Base-by-base conservation (phyloP, 2,797 vertebrate species). In the Myripristis murdjan region DNA sequence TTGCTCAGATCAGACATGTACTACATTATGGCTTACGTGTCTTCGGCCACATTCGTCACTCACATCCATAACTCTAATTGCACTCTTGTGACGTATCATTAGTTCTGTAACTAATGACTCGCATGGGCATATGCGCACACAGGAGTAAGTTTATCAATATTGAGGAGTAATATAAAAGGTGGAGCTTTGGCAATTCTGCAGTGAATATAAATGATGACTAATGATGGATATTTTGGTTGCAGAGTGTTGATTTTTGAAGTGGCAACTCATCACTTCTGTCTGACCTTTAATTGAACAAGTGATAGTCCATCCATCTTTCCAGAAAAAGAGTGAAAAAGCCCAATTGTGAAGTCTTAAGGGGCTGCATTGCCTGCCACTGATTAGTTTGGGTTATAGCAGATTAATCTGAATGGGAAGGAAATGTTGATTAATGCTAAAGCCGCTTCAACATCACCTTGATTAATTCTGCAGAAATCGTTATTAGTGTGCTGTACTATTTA, bases 271-370 rank as follows among this genome's bases (percentile, higher is more conserved):
- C 83, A 83, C 77, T 86, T 89, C 73, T 55, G 4, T 22, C n/a
- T 90, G 89, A 93, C 92, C 88, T 92, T 93, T 91, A 82, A 89
- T 86, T 79, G 86, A 31, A 37, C 62, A 47, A 79, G 72, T 61
- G 66, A 63, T 55, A 63, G 81, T 82, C 64, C 26, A 86, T 87
- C 79, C 68, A 70, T 88, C 73, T 82, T 81, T 33, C 61, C 47
- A 46, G 39, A 44, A 56, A 69, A 26, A 33, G 12, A 9, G 22
- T 8, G 11, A 6, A 58, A 83, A 73, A 51, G 52, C 67, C 84
- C 57, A 49, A 35, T 51, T 70, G 76, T 72, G 76, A 84, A 70
- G 72, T 72, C 57, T 67, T 53, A 47, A 33, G 73, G 54, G 65
- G 57, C 41, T 72, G 71, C 14, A 7, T 74, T 18, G 72, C 62